Evolutionary conservation across 2,888 invertebrate genomes (phyloP).

Genomic region (Caenorhabditis virilis): DNA sequence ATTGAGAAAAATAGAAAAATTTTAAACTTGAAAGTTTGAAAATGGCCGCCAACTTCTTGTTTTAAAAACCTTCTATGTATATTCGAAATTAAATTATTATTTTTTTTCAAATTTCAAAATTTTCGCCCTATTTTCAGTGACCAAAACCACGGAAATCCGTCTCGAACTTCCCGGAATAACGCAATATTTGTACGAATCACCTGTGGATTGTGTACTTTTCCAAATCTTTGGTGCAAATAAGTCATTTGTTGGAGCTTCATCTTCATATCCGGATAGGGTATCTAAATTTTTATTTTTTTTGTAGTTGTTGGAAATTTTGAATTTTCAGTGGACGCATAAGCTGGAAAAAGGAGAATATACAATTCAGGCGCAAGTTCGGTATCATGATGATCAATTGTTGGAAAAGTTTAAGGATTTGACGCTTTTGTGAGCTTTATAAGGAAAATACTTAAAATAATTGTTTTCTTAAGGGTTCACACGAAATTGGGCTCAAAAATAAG

Average conservation of each 20-base stretch:
- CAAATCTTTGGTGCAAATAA: slow-evolving; percentile 91
- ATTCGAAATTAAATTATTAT: no score
- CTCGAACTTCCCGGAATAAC: slow-evolving; percentile 80
- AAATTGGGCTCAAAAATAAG: slow-evolving; percentile 78
- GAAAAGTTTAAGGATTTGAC: slow-evolving; percentile 82
- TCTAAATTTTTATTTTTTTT: not conserved
- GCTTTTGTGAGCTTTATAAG: slow-evolving; percentile 69
- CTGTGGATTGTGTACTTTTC: slow-evolving; percentile 89
- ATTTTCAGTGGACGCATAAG: slow-evolving; percentile 80
- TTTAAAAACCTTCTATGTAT: not conserved
- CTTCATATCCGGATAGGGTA: slow-evolving; percentile 83
- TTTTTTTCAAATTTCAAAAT: no score
- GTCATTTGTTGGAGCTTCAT: slow-evolving; percentile 82
- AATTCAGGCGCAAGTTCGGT: slow-evolving; percentile 84
- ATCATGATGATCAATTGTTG: slow-evolving; percentile 83
- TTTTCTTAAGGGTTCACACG: slow-evolving; percentile 70
- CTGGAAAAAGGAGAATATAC: slow-evolving; percentile 93
- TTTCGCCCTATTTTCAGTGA: slow-evolving; percentile 45
- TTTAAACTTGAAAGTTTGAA: no score
- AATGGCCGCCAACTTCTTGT: not conserved
- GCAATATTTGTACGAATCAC: slow-evolving; percentile 89
- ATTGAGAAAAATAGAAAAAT: no score
- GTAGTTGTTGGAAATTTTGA: not conserved
- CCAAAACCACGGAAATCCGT: slow-evolving; percentile 47
- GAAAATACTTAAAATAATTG: no score